Percentiles rank a stretch among this genome's conserved stretches.
Evolutionary conservation across 2,113 vertebrate genomes (phyloP).

Genomic region (Ciconia boyciana): DNA sequence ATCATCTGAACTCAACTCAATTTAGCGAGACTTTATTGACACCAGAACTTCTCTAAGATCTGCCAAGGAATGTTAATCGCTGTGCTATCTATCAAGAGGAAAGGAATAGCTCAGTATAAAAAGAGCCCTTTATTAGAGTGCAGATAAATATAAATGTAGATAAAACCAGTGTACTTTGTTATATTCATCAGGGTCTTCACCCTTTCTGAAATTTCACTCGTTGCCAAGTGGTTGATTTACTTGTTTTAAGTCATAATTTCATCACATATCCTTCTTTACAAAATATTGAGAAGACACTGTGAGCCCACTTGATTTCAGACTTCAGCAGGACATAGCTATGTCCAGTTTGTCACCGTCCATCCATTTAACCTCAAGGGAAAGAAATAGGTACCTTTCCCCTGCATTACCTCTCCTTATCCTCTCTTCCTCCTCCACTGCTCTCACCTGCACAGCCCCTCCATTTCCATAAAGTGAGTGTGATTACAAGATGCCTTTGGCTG

Average conservation of each 20-base stretch:
- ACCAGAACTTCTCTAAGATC: conserved; percentile 40
- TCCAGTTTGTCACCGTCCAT: not conserved
- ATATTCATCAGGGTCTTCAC: not conserved
- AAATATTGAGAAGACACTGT: not conserved
- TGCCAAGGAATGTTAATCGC: conserved; percentile 60
- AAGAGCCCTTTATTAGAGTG: not conserved
- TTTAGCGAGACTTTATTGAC: conserved; percentile 51
- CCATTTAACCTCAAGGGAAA: not conserved
- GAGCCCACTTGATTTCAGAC: not conserved
- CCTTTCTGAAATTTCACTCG: not conserved
- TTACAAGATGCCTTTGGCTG: not conserved
- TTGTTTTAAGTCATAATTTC: conserved; percentile 3
- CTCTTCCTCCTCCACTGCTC: not conserved
- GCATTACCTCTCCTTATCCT: not conserved
- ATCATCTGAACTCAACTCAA: conserved; percentile 37
- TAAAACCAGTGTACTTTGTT: not conserved
- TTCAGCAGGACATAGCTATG: not conserved
- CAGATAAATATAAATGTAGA: conserved; percentile 31
- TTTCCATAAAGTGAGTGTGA: not conserved
- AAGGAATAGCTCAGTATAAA: conserved; percentile 6
- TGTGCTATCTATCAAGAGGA: conserved; percentile 36
- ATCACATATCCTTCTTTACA: not conserved
- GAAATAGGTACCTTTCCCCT: not conserved
- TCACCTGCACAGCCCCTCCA: not conserved
- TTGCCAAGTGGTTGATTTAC: not conserved